These are phyloP conservation scores for Acholoe squamosa DNA, from an alignment of 2,888 invertebrate genomes.

Conservation along the genomic window DNA sequence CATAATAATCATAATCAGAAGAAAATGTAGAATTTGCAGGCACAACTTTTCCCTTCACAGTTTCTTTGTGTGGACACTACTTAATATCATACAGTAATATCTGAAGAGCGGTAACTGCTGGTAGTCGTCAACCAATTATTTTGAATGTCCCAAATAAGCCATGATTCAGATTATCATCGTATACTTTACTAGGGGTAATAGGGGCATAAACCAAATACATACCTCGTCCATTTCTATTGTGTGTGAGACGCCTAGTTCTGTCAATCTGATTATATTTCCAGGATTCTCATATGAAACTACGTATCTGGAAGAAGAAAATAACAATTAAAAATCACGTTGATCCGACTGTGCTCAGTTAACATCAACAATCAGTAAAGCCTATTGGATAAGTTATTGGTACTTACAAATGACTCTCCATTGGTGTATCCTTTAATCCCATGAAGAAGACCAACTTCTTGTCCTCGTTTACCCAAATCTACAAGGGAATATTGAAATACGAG, in stretches of 20 bases:
- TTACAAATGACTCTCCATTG: conserved; percentile 95
- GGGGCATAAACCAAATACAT: neutral
- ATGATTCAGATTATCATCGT: no score
- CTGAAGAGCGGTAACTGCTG: no score
- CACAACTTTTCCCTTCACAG: no score
- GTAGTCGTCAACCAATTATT: no score
- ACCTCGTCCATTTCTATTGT: conserved; percentile 90
- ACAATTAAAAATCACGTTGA: neutral
- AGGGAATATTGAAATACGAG: conserved; percentile 49
- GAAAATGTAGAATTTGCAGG: no score
- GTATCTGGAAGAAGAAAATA: conserved; percentile 76
- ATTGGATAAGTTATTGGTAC: conserved; percentile 83
- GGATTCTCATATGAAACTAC: conserved; percentile 78
- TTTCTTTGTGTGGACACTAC: no score
- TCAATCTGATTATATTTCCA: conserved; percentile 89
- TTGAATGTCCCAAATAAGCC: no score
- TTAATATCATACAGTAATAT: no score
- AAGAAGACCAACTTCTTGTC: conserved; percentile 92
- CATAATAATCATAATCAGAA: no score
- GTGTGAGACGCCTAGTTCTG: conserved; percentile 93
- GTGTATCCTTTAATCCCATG: conserved; percentile 93
- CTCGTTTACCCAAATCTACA: conserved; percentile 92
- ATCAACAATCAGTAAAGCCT: no score
- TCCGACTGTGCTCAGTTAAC: no score
- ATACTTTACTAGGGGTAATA: no score